Percentiles rank a stretch among this genome's conserved stretches.
phyloP scores from a whole-genome alignment of 2,888 invertebrate genomes.

The Drosophila affinis region DNA sequence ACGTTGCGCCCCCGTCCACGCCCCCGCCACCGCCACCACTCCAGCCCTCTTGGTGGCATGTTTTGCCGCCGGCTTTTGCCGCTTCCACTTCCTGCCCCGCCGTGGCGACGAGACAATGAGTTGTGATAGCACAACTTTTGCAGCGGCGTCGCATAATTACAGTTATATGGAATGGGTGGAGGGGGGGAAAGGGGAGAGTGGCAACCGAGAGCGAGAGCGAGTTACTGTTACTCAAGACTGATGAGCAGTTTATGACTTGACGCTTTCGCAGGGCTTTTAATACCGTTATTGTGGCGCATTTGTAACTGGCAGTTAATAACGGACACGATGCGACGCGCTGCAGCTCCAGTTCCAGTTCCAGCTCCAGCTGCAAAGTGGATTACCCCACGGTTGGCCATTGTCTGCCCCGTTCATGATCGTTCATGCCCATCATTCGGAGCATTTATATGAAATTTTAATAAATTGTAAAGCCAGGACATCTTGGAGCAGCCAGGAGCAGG shows the following conservation, averaged over 20 bases:
- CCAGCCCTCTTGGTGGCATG: constrained; percentile 38
- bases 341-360: background rate
- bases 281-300: constrained; percentile 54
- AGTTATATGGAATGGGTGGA: constrained; percentile 21
- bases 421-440: constrained; percentile 27
- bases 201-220: background rate
- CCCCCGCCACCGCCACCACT: too few relatives aligned
- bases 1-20: background rate
- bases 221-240: constrained; percentile 66
- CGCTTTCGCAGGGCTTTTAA: constrained; percentile 76
- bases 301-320: constrained; percentile 70
- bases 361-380: constrained; percentile 41
- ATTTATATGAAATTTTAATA: constrained; percentile 60
- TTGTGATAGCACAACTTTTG: constrained; percentile 67
- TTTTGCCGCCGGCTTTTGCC: constrained; percentile 63
- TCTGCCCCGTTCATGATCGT: constrained; percentile 1
- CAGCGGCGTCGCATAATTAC: constrained; percentile 70
- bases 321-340: constrained; percentile 8
- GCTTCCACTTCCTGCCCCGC: constrained; percentile 71
- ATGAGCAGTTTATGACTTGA: constrained; percentile 83
- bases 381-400: constrained; percentile 31
- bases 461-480: constrained; percentile 56
- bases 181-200: background rate
- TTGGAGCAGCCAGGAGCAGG: constrained; percentile 1
- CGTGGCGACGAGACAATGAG: constrained; percentile 69